Base-by-base conservation (phyloP, 2,113 vertebrate species). In the Stictonetta naevosa region DNA sequence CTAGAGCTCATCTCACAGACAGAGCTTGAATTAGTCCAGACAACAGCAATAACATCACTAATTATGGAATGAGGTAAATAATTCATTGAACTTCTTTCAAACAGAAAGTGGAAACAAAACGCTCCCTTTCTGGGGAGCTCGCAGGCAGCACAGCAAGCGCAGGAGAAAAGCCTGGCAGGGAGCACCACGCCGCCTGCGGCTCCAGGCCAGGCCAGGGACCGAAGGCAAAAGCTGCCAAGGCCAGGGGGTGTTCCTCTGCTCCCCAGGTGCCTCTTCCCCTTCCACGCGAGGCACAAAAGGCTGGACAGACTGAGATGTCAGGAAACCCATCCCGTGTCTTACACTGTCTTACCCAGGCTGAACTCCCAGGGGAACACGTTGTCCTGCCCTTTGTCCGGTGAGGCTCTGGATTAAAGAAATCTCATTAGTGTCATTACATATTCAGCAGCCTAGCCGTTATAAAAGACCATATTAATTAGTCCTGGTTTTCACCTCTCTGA, bases 241-340 rank as follows among this genome's bases (percentile, higher is more conserved):
- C 0, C 5, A 25, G 4, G 0, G 3, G 29, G 46, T 2, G 40
- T 42, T 29, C 3, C 0, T 8, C 42, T 9, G 28, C 42, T 16
- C 34, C 60, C 33, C 20, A 3, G 17, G 36, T 14, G 6, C 10
- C 14, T 33, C 40, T 20, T 11, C 53, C 10, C 14, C 4, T 17
- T 1, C 0, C 2, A 29, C 26, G 44, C 11, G 29, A 25, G 59
- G 59, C 23, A n/a, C 19, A 12, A 62, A 25, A 28, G 77, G 77
- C 18, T 68, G 53, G 18, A 36, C 34, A 26, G 22, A 20, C 1
- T 7, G n/a, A 21, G 31, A 26, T 15, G 31, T 50, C 38, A 62
- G 40, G 22, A 68, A 71, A 50, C 6, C 11, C n/a, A 33, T 28
- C n/a, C n/a, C 75, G 36, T 31, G 26, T 10, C 38, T 38, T 10